phyloP scores from a whole-genome alignment of 2,113 vertebrate species.

The Pampusana beccarii region DNA sequence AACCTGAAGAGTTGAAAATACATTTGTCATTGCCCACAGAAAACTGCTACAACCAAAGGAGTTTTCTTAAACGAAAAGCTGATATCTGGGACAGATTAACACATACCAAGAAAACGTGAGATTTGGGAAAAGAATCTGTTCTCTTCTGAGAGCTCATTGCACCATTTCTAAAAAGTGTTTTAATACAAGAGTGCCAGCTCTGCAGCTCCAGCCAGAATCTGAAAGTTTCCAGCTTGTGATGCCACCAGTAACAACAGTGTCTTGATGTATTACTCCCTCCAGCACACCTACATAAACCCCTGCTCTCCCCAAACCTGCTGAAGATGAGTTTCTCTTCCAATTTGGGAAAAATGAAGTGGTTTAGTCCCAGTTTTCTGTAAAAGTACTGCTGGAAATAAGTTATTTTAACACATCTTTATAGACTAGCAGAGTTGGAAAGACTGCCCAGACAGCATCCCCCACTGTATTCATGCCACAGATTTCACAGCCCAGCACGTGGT shows the following conservation, averaged over 20 bases:
- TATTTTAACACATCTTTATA: background rate
- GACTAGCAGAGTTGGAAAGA: background rate
- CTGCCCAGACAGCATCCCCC: background rate
- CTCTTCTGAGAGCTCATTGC: background rate
- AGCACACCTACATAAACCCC: background rate
- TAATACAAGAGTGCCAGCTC: background rate
- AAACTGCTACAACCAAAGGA: background rate
- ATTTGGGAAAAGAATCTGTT: background rate
- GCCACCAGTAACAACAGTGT: rapidly evolving
- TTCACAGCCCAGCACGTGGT: rapidly evolving
- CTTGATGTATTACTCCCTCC: background rate
- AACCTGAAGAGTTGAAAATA: background rate
- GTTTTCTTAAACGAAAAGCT: background rate
- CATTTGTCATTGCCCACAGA: background rate
- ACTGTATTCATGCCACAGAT: rapidly evolving
- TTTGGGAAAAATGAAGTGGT: rapidly evolving
- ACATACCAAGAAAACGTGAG: rapidly evolving
- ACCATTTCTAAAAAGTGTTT: rapidly evolving
- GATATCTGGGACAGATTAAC: background rate
- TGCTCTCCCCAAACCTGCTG: background rate
- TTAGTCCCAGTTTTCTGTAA: background rate
- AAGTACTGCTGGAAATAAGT: background rate
- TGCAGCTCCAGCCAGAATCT: background rate
- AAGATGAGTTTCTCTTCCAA: background rate
- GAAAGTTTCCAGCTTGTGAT: background rate